Evolutionary conservation across 2,888 invertebrate species (phyloP).

Genomic region (Macrophya annulata): DNA sequence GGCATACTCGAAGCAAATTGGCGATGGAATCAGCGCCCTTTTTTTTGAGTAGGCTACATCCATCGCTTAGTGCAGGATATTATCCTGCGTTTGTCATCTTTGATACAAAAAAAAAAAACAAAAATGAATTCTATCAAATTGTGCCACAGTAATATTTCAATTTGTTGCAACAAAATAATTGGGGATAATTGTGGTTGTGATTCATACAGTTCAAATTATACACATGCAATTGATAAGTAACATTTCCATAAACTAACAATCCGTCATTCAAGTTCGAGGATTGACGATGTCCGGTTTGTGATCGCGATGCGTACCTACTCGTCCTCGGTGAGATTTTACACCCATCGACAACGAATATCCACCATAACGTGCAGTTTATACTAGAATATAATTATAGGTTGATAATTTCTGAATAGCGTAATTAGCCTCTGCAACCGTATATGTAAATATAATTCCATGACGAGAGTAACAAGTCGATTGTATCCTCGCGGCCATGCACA

Average conservation of each 20-base stretch:
- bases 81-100: neutral
- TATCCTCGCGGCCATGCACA: slow-evolving; percentile 23
- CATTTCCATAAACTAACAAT: neutral
- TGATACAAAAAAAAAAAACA: neutral
- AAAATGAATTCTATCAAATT: too few relatives aligned
- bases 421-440: slow-evolving; percentile 66
- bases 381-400: slow-evolving; percentile 73
- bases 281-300: neutral
- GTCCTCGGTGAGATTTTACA: neutral
- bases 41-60: neutral
- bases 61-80: neutral
- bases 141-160: too few relatives aligned
- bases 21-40: slow-evolving; percentile 18
- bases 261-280: neutral
- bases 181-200: neutral
- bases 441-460: slow-evolving; percentile 58
- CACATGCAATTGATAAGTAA: neutral
- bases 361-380: neutral
- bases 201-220: neutral
- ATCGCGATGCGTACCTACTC: neutral
- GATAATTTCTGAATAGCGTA: slow-evolving; percentile 76
- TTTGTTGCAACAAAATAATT: neutral
- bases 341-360: neutral
- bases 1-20: slow-evolving; percentile 48
- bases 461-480: slow-evolving; percentile 60